A percentile compares a stretch with the other conserved stretches of the same genome.
Conservation (phyloP, 2,113 vertebrate species). For the Hymenochirus boettgeri region DNA sequence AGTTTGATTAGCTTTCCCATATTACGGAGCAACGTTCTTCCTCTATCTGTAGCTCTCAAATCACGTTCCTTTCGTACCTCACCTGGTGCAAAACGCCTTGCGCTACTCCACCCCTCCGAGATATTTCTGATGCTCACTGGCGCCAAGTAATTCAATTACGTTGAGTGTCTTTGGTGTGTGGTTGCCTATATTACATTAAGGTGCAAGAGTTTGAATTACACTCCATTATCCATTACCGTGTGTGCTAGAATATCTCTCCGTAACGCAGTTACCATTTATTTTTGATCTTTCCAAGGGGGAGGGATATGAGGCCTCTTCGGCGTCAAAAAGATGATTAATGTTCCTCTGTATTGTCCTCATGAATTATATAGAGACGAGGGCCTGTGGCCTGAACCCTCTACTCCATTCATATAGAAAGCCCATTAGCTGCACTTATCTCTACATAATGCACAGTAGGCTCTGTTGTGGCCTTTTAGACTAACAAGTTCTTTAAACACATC, state of each 20-base stretch:
- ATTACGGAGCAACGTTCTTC: too few relatives aligned
- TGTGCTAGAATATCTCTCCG: neutral
- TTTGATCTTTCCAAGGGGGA: neutral
- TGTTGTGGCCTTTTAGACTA: too few relatives aligned
- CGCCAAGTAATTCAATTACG: conserved; percentile 8
- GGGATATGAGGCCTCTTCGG: neutral
- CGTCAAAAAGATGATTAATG: neutral
- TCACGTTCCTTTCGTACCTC: too few relatives aligned
- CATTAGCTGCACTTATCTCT: conserved; percentile 39
- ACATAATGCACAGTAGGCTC: conserved; percentile 32
- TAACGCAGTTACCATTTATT: neutral
- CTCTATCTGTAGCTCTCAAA: too few relatives aligned
- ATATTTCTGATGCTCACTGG: too few relatives aligned
- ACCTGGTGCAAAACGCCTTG: too few relatives aligned
- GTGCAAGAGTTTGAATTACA: neutral
- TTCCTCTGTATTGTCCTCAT: too few relatives aligned
- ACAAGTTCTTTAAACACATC: conserved; percentile 15
- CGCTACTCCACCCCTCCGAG: too few relatives aligned
- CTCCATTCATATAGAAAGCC: neutral
- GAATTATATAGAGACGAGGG: neutral
- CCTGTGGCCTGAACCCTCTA: neutral
- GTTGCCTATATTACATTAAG: neutral
- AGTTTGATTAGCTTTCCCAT: too few relatives aligned
- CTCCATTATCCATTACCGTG: neutral
- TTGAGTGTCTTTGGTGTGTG: neutral